A percentile compares a stretch with the other conserved stretches of the same genome.
These are phyloP conservation scores for Rissa tridactyla DNA, from an alignment of 2,113 vertebrate species.

Conservation along the genomic window DNA sequence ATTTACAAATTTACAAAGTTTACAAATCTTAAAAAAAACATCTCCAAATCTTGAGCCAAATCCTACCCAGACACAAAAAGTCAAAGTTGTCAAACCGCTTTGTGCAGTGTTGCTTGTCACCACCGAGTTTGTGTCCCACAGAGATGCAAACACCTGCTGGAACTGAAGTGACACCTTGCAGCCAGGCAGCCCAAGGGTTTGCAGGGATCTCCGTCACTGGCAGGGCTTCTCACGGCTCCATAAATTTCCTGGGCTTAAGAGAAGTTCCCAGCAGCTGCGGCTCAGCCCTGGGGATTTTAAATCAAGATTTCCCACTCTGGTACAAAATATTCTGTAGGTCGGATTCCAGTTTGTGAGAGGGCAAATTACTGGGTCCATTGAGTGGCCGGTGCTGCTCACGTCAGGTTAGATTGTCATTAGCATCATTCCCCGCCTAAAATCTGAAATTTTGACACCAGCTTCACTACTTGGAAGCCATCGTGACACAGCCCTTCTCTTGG, in stretches of 20 bases:
- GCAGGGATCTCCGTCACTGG: background rate
- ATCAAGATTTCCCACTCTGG: background rate
- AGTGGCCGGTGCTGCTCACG: fast-evolving
- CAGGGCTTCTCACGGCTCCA: background rate
- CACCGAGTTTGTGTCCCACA: background rate
- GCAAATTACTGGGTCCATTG: background rate
- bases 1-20: too few relatives aligned
- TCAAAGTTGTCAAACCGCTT: background rate
- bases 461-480: background rate
- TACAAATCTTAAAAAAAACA: too few relatives aligned
- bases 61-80: background rate
- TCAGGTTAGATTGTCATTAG: background rate
- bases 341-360: background rate
- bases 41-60: background rate
- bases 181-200: background rate
- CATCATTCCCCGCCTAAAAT: background rate
- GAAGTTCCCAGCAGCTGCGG: background rate
- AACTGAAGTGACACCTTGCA: background rate
- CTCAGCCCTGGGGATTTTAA: background rate
- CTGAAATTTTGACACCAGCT: background rate
- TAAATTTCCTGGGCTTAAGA: background rate
- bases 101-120: background rate
- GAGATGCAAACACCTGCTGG: background rate
- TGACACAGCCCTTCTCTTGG: background rate
- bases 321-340: background rate